A percentile compares a stretch with the other conserved stretches of the same genome.
These are phyloP conservation scores for Microvelia longipes DNA, from an alignment of 1,140 invertebrate genomes.

Conservation along the genomic window DNA sequence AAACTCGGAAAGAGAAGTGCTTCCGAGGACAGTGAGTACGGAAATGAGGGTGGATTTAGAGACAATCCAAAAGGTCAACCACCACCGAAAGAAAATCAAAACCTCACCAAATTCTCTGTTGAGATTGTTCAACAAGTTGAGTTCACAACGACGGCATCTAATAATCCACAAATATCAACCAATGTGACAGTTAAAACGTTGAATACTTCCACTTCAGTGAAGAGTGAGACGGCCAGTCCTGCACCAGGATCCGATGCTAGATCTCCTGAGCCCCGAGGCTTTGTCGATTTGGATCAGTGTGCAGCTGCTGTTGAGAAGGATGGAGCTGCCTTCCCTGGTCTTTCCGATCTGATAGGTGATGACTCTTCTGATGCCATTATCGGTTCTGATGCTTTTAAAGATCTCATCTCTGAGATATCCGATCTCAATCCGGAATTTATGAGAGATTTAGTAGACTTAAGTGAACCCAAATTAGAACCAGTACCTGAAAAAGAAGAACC, in stretches of 20 bases:
- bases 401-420: slow-evolving; percentile 72
- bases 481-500: background rate
- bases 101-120: slow-evolving; percentile 67
- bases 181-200: slow-evolving; percentile 83
- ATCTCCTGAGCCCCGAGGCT: slow-evolving; percentile 46
- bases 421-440: slow-evolving; percentile 68
- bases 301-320: slow-evolving; percentile 66
- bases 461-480: slow-evolving; percentile 31
- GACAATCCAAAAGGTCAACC: slow-evolving; percentile 6
- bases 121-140: slow-evolving; percentile 80
- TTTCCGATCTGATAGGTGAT: slow-evolving; percentile 60
- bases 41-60: slow-evolving; percentile 10
- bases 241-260: slow-evolving; percentile 24
- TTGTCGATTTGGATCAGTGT: slow-evolving; percentile 63
- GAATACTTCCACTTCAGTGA: slow-evolving; percentile 63
- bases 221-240: slow-evolving; percentile 40
- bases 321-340: slow-evolving; percentile 49
- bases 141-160: slow-evolving; percentile 65
- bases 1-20: slow-evolving; percentile 16
- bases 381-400: slow-evolving; percentile 67
- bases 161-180: slow-evolving; percentile 68
- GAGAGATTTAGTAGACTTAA: slow-evolving; percentile 61
- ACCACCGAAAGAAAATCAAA: slow-evolving; percentile 37
- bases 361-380: slow-evolving; percentile 65
- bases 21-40: slow-evolving; percentile 15